Conservation (phyloP, 2,113 vertebrate species). For the Pao palembangensis region DNA sequence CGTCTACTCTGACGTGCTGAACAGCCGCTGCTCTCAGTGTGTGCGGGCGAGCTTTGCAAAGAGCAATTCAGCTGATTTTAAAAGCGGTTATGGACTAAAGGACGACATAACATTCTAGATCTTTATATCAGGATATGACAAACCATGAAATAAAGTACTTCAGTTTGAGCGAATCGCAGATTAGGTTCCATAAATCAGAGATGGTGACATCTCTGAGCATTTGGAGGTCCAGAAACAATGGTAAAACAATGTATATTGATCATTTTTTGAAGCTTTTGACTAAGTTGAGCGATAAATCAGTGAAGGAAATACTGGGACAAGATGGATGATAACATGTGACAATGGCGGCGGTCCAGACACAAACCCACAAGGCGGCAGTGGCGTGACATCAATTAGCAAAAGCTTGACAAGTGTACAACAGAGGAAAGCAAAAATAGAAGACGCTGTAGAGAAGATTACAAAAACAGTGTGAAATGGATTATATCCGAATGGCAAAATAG, state of each 20-base stretch:
- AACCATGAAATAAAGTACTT: not conserved
- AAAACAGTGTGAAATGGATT: not conserved
- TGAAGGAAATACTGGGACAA: constrained; percentile 26
- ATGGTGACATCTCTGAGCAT: constrained; percentile 9
- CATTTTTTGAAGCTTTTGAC: constrained; percentile 13
- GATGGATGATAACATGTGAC: constrained; percentile 3
- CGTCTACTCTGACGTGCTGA: not conserved
- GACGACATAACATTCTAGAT: too few species aligned
- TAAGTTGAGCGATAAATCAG: constrained; percentile 15
- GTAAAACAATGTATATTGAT: not conserved
- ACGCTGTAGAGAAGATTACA: not conserved
- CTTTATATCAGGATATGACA: too few species aligned
- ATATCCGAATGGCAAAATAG: not conserved
- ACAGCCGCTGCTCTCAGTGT: too few species aligned
- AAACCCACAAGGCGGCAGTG: not conserved
- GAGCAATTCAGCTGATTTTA: too few species aligned
- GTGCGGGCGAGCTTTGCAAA: too few species aligned
- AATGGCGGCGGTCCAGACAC: constrained; percentile 3
- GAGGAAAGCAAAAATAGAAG: constrained; percentile 4
- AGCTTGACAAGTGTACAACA: not conserved
- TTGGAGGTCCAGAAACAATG: not conserved
- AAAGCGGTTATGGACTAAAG: too few species aligned
- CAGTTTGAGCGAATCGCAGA: not conserved
- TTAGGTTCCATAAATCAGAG: not conserved
- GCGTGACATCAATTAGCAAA: not conserved